These are phyloP conservation scores for Psix sp. DNA, from an alignment of 1,140 invertebrate species.

Conservation along the genomic window DNA sequence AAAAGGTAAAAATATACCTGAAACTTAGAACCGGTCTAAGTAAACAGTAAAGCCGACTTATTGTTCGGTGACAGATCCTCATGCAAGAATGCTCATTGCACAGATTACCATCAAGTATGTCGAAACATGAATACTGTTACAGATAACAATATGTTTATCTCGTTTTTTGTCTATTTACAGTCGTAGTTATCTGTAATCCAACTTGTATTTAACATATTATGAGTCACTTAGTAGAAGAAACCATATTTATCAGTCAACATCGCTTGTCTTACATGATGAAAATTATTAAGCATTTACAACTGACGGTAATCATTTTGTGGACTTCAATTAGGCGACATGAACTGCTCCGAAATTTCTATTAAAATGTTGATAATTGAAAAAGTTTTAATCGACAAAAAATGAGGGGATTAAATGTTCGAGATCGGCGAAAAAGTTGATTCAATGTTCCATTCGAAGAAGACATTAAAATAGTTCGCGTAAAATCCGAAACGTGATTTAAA, in stretches of 20 bases:
- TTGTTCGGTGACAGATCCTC: slow-evolving; percentile 13
- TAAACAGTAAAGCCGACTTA: slow-evolving; percentile 24
- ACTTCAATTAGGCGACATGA: no score
- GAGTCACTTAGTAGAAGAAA: background rate
- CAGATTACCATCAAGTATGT: slow-evolving; percentile 25
- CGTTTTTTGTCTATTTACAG: slow-evolving; percentile 16
- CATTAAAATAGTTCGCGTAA: slow-evolving; percentile 5
- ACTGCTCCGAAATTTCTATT: no score
- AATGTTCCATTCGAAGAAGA: background rate
- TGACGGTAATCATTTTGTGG: no score
- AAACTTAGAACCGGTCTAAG: slow-evolving; percentile 4
- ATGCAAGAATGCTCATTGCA: slow-evolving; percentile 29
- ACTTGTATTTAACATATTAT: slow-evolving; percentile 18
- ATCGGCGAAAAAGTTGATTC: background rate
- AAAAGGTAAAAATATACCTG: slow-evolving; percentile 8
- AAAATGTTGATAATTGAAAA: no score
- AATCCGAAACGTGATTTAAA: slow-evolving; percentile 22
- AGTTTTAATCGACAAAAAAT: no score
- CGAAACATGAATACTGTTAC: slow-evolving; percentile 9
- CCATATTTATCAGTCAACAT: background rate
- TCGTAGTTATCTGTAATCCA: slow-evolving; percentile 18
- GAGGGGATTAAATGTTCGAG: background rate
- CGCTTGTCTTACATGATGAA: no score
- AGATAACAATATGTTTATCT: slow-evolving; percentile 23
- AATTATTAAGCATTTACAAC: no score